Evolutionary conservation across 2,888 invertebrate species (phyloP).

Genomic region (Zele albiditarsus): DNA sequence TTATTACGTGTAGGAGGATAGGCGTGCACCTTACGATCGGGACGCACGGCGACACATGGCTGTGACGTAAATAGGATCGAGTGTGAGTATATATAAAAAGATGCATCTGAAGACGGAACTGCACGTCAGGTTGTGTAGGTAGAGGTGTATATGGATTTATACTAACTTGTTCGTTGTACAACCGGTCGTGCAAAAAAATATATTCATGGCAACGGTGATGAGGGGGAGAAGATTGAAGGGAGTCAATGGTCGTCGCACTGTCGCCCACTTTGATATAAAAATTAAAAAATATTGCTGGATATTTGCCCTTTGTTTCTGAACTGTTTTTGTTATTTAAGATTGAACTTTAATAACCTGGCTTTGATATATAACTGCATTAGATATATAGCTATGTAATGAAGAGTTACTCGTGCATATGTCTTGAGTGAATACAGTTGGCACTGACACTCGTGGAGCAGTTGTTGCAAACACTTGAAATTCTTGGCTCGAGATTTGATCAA

Average conservation of each 20-base stretch:
- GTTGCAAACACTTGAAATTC: neutral
- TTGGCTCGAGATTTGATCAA: neutral
- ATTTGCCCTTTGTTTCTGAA: conserved; percentile 42
- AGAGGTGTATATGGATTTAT: conserved; percentile 21
- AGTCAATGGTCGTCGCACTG: conserved; percentile 29
- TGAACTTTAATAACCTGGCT: conserved; percentile 50
- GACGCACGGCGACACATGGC: conserved; percentile 9
- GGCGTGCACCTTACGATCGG: conserved; percentile 30
- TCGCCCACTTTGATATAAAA: conserved; percentile 36
- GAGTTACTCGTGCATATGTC: neutral
- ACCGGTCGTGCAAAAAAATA: conserved; percentile 23
- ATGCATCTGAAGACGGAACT: conserved; percentile 38
- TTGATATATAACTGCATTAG: neutral
- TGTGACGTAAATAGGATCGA: conserved; percentile 19
- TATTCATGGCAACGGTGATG: neutral
- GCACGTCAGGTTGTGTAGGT: conserved; percentile 36
- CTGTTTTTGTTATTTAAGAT: conserved; percentile 42
- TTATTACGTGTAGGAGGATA: conserved; percentile 31
- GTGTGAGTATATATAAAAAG: conserved; percentile 3
- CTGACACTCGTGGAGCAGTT: neutral
- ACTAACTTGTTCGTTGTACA: conserved; percentile 20
- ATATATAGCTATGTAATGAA: neutral
- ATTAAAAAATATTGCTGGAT: conserved; percentile 8
- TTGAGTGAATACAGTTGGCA: neutral
- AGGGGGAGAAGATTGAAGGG: conserved; percentile 6